Evolutionary conservation across 2,888 invertebrate genomes (phyloP).

Genomic region (Lamellibrachia satsuma): DNA sequence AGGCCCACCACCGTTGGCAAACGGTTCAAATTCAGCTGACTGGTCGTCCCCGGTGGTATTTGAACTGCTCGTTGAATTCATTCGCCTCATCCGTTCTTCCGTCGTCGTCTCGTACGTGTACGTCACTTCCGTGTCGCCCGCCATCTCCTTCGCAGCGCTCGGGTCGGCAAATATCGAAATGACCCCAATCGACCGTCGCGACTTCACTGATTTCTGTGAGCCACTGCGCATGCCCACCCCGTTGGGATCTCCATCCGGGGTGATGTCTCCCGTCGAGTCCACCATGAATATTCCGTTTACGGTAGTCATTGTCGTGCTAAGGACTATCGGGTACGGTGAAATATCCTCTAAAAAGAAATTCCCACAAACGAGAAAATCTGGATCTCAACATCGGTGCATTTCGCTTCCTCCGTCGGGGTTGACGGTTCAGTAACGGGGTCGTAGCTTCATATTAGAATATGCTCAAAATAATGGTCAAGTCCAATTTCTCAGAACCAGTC

Average conservation of each 20-base stretch:
- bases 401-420: neutral
- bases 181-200: conserved; percentile 26
- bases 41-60: neutral
- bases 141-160: conserved; percentile 25
- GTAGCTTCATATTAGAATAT: neutral
- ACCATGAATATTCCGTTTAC: conserved; percentile 12
- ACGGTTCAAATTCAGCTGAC: neutral
- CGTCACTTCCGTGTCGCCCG: conserved; percentile 33
- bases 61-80: neutral
- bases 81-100: neutral
- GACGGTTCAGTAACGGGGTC: neutral
- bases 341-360: neutral
- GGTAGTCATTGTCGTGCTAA: neutral
- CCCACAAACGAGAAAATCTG: neutral
- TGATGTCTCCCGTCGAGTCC: neutral
- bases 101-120: neutral
- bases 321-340: neutral
- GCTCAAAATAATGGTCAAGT: neutral
- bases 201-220: neutral
- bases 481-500: neutral
- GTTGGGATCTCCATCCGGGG: neutral
- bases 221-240: neutral
- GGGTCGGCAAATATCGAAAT: conserved; percentile 34
- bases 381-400: neutral
- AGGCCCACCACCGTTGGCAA: neutral